These are phyloP conservation scores for Crossocerus cetratus DNA, from an alignment of 2,888 invertebrate species.

Conservation along the genomic window DNA sequence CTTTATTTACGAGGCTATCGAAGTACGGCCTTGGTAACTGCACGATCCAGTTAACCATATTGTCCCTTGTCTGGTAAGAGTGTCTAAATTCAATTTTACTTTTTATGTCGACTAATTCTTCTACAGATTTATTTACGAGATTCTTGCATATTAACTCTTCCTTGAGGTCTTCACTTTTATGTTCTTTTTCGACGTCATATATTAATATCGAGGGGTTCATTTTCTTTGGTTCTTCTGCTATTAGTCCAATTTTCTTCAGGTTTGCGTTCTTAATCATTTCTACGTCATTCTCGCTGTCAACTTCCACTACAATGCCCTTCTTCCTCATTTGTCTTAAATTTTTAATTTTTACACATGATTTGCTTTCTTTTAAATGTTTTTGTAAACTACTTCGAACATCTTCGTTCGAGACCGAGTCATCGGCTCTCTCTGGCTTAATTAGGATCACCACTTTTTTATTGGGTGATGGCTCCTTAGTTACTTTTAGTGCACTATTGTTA, in stretches of 20 bases:
- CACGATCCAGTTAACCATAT: constrained; percentile 10
- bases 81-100: not conserved
- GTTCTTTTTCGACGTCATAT: constrained; percentile 10
- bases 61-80: not conserved
- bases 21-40: not conserved
- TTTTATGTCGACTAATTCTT: not conserved
- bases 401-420: not conserved
- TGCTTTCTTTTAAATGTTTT: not conserved
- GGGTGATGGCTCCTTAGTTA: too few relatives aligned
- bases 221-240: not conserved
- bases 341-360: too few relatives aligned
- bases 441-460: not conserved
- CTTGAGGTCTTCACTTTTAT: not conserved
- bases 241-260: too few relatives aligned
- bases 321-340: constrained; percentile 5
- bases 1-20: not conserved
- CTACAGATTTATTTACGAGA: not conserved
- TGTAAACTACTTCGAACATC: not conserved
- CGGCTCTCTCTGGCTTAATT: not conserved
- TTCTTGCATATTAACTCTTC: constrained; percentile 5
- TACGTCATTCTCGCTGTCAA: not conserved
- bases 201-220: constrained; percentile 9
- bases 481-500: too few relatives aligned
- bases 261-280: too few relatives aligned
- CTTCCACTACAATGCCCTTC: not conserved